Evolutionary conservation across 2,888 invertebrate genomes (phyloP).

Genomic region (Sclerodermus sp.): DNA sequence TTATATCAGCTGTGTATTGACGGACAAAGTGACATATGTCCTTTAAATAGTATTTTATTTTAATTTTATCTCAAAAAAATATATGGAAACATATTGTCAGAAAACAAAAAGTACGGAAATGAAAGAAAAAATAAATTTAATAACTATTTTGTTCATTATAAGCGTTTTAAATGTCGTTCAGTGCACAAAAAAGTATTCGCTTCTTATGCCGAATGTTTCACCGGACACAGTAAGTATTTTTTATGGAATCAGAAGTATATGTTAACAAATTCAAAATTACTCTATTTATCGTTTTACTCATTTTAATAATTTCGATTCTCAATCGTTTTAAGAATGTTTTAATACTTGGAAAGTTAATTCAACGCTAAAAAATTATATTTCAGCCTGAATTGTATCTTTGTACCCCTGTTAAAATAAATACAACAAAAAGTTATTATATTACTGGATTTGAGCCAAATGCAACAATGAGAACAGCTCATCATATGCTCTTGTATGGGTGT

Average conservation of each 20-base stretch:
- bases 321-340: no score
- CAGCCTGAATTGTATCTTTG: slow-evolving; percentile 92
- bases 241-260: no score
- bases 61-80: no score
- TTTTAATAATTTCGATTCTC: no score
- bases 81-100: no score
- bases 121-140: slow-evolving; percentile 2
- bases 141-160: slow-evolving; percentile 14
- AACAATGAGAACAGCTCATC: slow-evolving; percentile 87
- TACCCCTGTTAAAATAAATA: slow-evolving; percentile 83
- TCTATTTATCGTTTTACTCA: no score
- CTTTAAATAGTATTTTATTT: no score
- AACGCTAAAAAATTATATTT: slow-evolving; percentile 47
- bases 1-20: no score
- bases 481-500: slow-evolving; percentile 92
- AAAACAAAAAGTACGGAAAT: slow-evolving; percentile 15
- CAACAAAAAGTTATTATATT: slow-evolving; percentile 76
- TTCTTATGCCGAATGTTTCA: slow-evolving; percentile 82
- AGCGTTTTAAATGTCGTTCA: slow-evolving; percentile 18
- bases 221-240: slow-evolving; percentile 72
- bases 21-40: no score
- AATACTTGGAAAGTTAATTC: slow-evolving; percentile 3
- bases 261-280: no score
- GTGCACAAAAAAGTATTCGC: slow-evolving; percentile 64
- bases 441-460: slow-evolving; percentile 93